Conservation (phyloP, 2,888 invertebrate species). For the Euplexia lucipara region DNA sequence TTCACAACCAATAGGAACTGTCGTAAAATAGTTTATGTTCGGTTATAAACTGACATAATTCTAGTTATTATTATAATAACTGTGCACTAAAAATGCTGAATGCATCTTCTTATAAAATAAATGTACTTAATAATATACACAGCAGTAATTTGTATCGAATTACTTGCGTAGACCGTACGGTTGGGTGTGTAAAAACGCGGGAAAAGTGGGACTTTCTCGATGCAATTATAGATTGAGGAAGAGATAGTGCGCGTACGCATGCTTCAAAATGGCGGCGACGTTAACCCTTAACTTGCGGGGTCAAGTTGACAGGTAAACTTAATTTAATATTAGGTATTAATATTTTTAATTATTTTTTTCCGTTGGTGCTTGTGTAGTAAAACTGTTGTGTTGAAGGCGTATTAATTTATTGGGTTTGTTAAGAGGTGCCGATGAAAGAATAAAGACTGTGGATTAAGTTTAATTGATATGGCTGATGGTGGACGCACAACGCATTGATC, state of each 20-base stretch:
- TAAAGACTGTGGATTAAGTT: neutral
- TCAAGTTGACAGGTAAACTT: conserved; percentile 47
- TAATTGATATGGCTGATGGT: conserved; percentile 3
- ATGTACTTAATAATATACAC: conserved; percentile 22
- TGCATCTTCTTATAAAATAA: conserved; percentile 33
- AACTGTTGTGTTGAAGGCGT: neutral
- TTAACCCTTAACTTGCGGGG: conserved; percentile 54
- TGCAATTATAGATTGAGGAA: conserved; percentile 74
- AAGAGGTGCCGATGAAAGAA: conserved; percentile 2
- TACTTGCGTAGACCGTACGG: too few species aligned
- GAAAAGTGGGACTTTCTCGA: conserved; percentile 74
- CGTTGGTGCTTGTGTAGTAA: neutral
- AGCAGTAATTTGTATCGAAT: conserved; percentile 50
- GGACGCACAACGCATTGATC: neutral
- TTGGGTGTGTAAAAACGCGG: conserved; percentile 73
- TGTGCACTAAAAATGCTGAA: conserved; percentile 9
- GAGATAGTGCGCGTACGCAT: conserved; percentile 69
- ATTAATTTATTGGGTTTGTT: neutral
- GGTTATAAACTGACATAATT: conserved; percentile 12
- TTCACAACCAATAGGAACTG: conserved; percentile 32
- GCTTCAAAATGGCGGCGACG: conserved; percentile 65
- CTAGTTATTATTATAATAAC: conserved; percentile 29
- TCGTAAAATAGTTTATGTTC: conserved; percentile 24
- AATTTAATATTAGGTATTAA: conserved; percentile 14
- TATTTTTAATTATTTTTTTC: conserved; percentile 10